Percentiles rank a stretch among this genome's conserved stretches.
Conservation (phyloP, 2,797 vertebrate species). For the Lithobates pipiens region DNA sequence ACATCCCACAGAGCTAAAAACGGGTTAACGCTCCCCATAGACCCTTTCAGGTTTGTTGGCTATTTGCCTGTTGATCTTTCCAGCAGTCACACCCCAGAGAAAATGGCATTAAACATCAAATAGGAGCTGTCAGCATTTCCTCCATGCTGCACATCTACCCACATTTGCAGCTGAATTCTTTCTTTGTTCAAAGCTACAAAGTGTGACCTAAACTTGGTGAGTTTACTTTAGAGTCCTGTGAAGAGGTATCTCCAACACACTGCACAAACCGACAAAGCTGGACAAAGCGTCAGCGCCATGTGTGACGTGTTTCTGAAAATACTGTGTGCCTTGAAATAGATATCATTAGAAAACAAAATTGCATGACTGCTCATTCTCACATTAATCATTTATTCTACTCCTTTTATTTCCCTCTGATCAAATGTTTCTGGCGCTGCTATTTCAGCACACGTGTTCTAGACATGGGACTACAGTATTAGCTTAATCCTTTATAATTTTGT, state of each 20-base stretch:
- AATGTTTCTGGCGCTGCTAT: background rate
- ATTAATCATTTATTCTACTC: too few species aligned
- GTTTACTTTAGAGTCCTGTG: constrained; percentile 12
- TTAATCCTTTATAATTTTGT: too few species aligned
- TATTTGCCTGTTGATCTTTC: constrained; percentile 48
- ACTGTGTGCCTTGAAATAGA: background rate
- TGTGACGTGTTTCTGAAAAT: background rate
- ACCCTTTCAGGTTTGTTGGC: constrained; percentile 36
- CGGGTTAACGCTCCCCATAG: constrained; percentile 30
- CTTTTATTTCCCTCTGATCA: background rate
- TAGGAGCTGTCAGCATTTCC: constrained; percentile 48
- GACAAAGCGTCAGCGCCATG: constrained; percentile 1
- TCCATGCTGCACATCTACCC: constrained; percentile 43
- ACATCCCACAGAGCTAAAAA: background rate
- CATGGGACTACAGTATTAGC: too few species aligned
- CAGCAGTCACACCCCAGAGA: constrained; percentile 52
- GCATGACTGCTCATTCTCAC: background rate
- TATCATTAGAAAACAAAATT: background rate
- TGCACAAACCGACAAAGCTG: background rate
- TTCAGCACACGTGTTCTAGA: too few species aligned
- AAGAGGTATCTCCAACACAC: constrained; percentile 29
- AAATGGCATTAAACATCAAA: constrained; percentile 54
- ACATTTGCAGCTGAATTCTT: constrained; percentile 49
- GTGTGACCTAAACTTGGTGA: constrained; percentile 47
- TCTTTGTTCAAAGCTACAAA: constrained; percentile 51